A percentile compares a stretch with the other conserved stretches of the same genome.
Conservation (phyloP, 2,113 vertebrate species). For the Leptobrachium leishanense region DNA sequence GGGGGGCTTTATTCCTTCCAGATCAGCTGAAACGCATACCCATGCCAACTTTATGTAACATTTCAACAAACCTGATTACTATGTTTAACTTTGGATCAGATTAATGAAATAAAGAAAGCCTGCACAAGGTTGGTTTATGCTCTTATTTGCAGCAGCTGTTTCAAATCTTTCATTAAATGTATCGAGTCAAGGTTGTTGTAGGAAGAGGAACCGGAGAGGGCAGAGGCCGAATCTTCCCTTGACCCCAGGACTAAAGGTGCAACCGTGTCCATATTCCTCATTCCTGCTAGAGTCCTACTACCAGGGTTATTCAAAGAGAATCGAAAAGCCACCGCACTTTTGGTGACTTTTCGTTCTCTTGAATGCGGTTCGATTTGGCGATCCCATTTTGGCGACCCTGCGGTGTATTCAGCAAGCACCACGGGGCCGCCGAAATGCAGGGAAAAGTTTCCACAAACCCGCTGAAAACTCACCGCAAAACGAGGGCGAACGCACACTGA, state of each 20-base stretch:
- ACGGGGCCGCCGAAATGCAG: too few species aligned
- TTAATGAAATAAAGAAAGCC: conserved; percentile 36
- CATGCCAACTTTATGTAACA: conserved; percentile 20
- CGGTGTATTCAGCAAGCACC: too few species aligned
- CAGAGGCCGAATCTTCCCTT: background rate
- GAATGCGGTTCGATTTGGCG: too few species aligned
- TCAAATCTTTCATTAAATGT: conserved; percentile 10
- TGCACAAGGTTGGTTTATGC: conserved; percentile 1
- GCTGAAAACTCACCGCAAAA: too few species aligned
- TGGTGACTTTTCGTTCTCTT: too few species aligned
- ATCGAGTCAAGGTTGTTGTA: background rate
- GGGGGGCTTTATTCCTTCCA: conserved; percentile 17
- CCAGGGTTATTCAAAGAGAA: too few species aligned
- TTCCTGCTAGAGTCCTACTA: too few species aligned
- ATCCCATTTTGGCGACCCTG: too few species aligned
- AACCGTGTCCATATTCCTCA: too few species aligned
- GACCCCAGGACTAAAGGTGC: background rate
- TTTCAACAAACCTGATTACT: conserved; percentile 34
- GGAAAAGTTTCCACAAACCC: too few species aligned
- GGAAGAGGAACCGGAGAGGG: background rate
- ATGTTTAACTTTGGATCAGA: conserved; percentile 27
- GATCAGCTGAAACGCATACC: conserved; percentile 23
- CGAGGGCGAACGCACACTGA: too few species aligned
- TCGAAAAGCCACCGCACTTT: too few species aligned
- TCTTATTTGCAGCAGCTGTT: conserved; percentile 7